phyloP scores from a whole-genome alignment of 2,113 vertebrate species.

The Baryphthengus martii region DNA sequence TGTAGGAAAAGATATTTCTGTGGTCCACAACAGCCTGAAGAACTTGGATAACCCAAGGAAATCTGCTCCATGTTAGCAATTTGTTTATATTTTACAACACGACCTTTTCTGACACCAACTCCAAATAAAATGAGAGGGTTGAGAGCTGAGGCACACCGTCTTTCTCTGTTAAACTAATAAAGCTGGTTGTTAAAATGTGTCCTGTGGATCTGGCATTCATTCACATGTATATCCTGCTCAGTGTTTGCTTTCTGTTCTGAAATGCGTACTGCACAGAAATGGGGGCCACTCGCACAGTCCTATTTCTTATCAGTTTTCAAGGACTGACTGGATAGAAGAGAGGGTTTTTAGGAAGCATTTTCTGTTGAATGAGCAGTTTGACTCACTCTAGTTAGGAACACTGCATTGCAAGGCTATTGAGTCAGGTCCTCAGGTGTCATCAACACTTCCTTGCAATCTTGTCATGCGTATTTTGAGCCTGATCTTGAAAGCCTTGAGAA shows the following conservation, averaged over 20 bases:
- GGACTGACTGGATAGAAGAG: background rate
- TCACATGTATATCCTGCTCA: background rate
- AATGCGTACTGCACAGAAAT: background rate
- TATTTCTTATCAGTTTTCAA: background rate
- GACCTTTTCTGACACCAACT: background rate
- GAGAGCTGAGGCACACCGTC: background rate
- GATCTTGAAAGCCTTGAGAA: background rate
- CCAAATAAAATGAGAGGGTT: background rate
- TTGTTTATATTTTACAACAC: conserved; percentile 15
- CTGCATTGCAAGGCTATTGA: background rate
- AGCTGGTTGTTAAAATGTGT: background rate
- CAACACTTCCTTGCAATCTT: background rate
- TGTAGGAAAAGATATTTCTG: background rate
- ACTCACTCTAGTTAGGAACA: background rate
- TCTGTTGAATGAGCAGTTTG: background rate
- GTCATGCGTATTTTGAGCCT: background rate
- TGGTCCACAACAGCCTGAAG: background rate
- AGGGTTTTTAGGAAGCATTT: background rate
- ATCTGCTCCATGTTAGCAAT: background rate
- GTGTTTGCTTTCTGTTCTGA: background rate
- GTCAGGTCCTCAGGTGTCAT: background rate
- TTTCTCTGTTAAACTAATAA: background rate
- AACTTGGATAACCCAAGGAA: background rate
- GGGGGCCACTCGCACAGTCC: background rate
- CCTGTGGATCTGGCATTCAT: background rate